phyloP scores from a whole-genome alignment of 2,888 invertebrate genomes.

The Apodemia mormo region DNA sequence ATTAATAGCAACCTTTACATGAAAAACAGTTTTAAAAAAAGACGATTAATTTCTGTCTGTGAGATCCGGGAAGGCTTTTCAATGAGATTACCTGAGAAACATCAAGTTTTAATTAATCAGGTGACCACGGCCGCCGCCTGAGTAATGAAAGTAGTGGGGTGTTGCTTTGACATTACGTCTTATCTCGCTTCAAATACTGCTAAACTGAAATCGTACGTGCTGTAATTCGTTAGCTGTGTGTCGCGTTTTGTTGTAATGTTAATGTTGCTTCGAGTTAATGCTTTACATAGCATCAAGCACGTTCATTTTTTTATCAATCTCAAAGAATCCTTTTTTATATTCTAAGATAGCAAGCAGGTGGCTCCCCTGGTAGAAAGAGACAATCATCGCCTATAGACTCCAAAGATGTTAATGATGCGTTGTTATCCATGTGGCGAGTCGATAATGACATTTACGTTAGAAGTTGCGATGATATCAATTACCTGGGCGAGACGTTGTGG shows the following conservation, averaged over 20 bases:
- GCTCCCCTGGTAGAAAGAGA: no score
- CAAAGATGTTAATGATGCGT: no score
- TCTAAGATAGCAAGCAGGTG: no score
- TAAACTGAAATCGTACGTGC: not conserved
- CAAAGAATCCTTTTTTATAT: no score
- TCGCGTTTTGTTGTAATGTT: not conserved
- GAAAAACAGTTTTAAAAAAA: constrained; percentile 1
- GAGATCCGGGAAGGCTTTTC: not conserved
- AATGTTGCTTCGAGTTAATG: no score
- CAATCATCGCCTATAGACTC: no score
- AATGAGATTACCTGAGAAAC: constrained; percentile 10
- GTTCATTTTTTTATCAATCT: no score
- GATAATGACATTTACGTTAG: no score
- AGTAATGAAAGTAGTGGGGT: constrained; percentile 13
- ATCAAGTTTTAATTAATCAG: constrained; percentile 17
- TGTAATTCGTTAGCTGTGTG: not conserved
- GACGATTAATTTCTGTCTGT: not conserved
- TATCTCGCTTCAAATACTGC: constrained; percentile 4
- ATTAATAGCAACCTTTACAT: not conserved
- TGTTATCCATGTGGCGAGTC: no score
- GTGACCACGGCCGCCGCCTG: not conserved
- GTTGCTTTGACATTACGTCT: constrained; percentile 18
- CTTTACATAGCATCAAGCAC: no score
- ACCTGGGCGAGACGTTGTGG: no score
- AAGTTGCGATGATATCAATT: no score